Evolutionary conservation across 2,113 vertebrate species (phyloP).

Genomic region (Cephalopholis sonnerati): DNA sequence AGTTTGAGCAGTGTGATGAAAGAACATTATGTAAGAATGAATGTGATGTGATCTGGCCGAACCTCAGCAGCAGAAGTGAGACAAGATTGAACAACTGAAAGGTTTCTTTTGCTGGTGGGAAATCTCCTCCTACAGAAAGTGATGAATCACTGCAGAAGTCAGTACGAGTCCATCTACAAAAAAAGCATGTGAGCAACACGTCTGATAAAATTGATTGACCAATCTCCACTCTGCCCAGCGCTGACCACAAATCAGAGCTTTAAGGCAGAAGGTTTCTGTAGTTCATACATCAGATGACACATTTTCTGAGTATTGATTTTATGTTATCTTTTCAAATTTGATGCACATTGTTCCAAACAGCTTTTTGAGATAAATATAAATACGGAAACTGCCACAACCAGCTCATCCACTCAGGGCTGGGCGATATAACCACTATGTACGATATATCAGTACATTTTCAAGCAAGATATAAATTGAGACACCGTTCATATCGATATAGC

Average conservation of each 20-base stretch:
- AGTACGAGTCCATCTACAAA: background rate
- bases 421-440: no score
- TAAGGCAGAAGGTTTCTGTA: background rate
- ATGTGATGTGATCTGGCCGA: background rate
- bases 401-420: no score
- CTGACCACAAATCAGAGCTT: background rate
- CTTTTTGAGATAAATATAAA: background rate
- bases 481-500: no score
- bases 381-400: background rate
- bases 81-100: background rate
- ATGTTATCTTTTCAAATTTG: no score
- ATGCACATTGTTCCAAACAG: no score
- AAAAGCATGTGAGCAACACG: background rate
- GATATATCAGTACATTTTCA: no score
- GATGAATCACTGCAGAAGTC: slow-evolving; percentile 29
- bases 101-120: background rate
- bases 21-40: background rate
- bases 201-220: background rate
- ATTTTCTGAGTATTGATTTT: no score
- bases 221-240: background rate
- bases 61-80: background rate
- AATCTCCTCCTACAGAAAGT: slow-evolving; percentile 23
- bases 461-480: no score
- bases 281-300: background rate
- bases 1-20: background rate